phyloP scores from a whole-genome alignment of 2,888 invertebrate species.

The Steromphala cineraria region DNA sequence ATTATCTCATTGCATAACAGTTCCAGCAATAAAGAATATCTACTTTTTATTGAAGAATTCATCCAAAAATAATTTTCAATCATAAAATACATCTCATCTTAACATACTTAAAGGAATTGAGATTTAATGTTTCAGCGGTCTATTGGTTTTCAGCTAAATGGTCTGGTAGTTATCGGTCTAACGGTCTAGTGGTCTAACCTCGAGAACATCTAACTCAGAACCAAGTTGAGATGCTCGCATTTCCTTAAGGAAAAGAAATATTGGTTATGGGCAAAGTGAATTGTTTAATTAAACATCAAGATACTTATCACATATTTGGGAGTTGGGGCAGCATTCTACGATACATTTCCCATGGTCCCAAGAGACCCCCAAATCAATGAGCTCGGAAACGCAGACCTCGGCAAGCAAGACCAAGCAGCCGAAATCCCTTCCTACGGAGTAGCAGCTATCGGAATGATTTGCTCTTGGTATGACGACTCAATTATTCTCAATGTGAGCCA shows the following conservation, averaged over 20 bases:
- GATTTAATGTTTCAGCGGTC: too few relatives aligned
- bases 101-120: too few relatives aligned
- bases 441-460: not conserved
- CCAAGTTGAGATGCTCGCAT: too few relatives aligned
- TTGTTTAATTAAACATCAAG: slow-evolving; percentile 9
- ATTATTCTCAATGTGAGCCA: slow-evolving; percentile 12
- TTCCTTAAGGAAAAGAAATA: not conserved
- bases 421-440: not conserved
- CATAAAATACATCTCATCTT: too few relatives aligned
- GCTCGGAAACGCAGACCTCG: not conserved
- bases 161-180: too few relatives aligned
- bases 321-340: not conserved
- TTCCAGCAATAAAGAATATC: too few relatives aligned
- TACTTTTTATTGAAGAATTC: too few relatives aligned
- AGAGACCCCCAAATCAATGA: not conserved
- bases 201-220: too few relatives aligned
- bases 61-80: too few relatives aligned
- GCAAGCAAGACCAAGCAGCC: not conserved
- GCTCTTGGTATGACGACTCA: slow-evolving; percentile 4
- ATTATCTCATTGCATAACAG: too few relatives aligned
- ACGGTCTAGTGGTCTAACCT: too few relatives aligned
- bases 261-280: not conserved
- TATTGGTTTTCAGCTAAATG: too few relatives aligned
- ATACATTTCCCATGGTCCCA: not conserved
- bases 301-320: not conserved